These are phyloP conservation scores for Tenualosa ilisha DNA, from an alignment of 2,797 vertebrate species.

Conservation along the genomic window DNA sequence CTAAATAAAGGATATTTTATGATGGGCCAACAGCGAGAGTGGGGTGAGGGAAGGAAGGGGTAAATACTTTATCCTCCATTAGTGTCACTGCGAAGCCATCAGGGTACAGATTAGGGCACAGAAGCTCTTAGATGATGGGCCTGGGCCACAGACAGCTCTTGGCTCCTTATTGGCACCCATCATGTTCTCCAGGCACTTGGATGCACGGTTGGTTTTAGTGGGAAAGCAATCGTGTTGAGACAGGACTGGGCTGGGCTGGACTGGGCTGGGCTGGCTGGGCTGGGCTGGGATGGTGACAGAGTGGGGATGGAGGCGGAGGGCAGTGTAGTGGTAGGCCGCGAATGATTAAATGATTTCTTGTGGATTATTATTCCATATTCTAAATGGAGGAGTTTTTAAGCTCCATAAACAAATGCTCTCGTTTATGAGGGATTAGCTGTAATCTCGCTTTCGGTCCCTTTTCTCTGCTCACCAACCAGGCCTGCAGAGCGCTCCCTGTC, in stretches of 20 bases:
- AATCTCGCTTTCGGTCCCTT: constrained; percentile 76
- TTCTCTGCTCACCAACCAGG: constrained; percentile 34
- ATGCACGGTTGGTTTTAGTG: constrained; percentile 60
- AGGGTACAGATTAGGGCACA: constrained; percentile 67
- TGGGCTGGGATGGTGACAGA: constrained; percentile 35
- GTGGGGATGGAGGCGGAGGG: constrained; percentile 39
- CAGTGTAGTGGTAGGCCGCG: constrained; percentile 49
- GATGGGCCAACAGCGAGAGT: not conserved
- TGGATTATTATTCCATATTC: constrained; percentile 84
- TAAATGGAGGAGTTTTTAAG: constrained; percentile 80
- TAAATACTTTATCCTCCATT: constrained; percentile 66
- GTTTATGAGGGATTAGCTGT: constrained; percentile 79
- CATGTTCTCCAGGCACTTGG: constrained; percentile 48
- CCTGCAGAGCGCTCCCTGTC: constrained; percentile 18
- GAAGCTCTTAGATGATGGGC: constrained; percentile 66
- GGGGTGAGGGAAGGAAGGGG: constrained; percentile 42
- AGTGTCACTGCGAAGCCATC: constrained; percentile 63
- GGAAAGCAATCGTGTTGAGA: constrained; percentile 54
- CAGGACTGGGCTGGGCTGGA: not conserved
- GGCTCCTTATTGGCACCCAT: constrained; percentile 45
- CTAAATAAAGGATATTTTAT: constrained; percentile 56
- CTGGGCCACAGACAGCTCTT: constrained; percentile 56
- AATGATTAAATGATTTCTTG: constrained; percentile 76
- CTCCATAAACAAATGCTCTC: constrained; percentile 83
- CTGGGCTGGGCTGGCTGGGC: no score